Evolutionary conservation across 2,888 invertebrate species (phyloP).

Genomic region (Dryadula phaetusa): DNA sequence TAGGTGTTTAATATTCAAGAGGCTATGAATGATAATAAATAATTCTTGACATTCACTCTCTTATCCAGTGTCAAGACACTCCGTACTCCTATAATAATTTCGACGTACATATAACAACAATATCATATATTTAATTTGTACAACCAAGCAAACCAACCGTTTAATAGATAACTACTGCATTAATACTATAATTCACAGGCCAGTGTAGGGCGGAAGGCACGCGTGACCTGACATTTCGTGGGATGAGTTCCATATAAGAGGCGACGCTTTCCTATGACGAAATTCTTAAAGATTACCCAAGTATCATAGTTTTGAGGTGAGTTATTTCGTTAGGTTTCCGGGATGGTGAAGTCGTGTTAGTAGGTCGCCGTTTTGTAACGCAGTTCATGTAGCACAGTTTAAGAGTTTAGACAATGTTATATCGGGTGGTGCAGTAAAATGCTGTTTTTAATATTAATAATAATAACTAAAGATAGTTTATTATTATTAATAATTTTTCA

Average conservation of each 20-base stretch:
- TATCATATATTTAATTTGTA: too few species aligned
- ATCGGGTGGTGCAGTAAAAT: too few species aligned
- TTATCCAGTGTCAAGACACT: too few species aligned
- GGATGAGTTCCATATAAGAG: constrained; percentile 61
- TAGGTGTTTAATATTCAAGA: too few species aligned
- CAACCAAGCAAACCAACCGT: background rate
- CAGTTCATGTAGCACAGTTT: constrained; percentile 14
- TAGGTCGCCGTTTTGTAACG: constrained; percentile 28
- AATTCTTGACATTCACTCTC: too few species aligned
- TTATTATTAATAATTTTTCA: too few species aligned
- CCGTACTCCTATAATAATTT: too few species aligned
- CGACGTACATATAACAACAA: too few species aligned
- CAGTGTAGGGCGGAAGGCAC: constrained; percentile 55
- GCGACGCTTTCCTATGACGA: constrained; percentile 51
- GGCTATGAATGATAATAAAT: too few species aligned
- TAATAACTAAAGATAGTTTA: too few species aligned
- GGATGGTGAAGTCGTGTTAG: constrained; percentile 36
- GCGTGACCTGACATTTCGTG: constrained; percentile 58
- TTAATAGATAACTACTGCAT: constrained; percentile 38
- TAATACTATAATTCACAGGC: constrained; percentile 67
- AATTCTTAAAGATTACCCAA: constrained; percentile 46
- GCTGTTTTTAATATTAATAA: too few species aligned
- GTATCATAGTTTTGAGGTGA: constrained; percentile 43
- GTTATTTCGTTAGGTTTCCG: constrained; percentile 39
- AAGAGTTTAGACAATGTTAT: too few species aligned